Percentiles rank a stretch among this genome's conserved stretches.
Conservation (phyloP, 2,797 vertebrate genomes). For the Microcaecilia unicolor region DNA sequence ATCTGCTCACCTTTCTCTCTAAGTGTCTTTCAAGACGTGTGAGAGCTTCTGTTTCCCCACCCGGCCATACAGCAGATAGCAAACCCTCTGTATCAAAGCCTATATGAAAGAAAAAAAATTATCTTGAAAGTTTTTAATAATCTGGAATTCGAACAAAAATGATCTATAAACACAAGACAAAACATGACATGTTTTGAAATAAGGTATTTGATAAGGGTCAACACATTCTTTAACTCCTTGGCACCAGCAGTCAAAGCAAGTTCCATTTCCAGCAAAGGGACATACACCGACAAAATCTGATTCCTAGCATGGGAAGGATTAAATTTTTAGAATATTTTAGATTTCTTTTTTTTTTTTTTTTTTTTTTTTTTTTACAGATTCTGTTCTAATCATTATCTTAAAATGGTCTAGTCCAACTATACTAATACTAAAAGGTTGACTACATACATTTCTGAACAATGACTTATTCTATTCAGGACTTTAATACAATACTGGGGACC, state of each 20-base stretch:
- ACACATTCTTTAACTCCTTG: conserved; percentile 10
- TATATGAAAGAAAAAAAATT: conserved; percentile 26
- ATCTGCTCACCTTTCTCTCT: conserved; percentile 81
- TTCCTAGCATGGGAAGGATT: conserved; percentile 6
- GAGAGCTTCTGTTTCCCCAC: conserved; percentile 89
- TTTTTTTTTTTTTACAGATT: no score
- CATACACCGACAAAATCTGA: conserved; percentile 10
- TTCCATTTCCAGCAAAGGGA: conserved; percentile 16
- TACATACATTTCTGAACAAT: no score
- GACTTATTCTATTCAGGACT: no score
- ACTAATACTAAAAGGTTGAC: no score
- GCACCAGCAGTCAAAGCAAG: conserved; percentile 1
- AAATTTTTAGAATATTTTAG: neutral
- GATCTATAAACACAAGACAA: no score
- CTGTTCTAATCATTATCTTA: no score
- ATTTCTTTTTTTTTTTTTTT: no score
- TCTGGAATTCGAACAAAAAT: no score
- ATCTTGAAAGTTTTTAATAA: no score
- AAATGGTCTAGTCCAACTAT: no score
- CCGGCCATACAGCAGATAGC: conserved; percentile 82
- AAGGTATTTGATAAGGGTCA: neutral
- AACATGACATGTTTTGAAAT: neutral
- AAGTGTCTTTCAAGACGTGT: conserved; percentile 84
- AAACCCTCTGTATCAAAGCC: conserved; percentile 89
- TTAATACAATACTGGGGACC: no score